Evolutionary conservation across 2,113 vertebrate genomes (phyloP), one percentile per base, ranked within the genome.

Genomic region (Cygnus atratus): DNA sequence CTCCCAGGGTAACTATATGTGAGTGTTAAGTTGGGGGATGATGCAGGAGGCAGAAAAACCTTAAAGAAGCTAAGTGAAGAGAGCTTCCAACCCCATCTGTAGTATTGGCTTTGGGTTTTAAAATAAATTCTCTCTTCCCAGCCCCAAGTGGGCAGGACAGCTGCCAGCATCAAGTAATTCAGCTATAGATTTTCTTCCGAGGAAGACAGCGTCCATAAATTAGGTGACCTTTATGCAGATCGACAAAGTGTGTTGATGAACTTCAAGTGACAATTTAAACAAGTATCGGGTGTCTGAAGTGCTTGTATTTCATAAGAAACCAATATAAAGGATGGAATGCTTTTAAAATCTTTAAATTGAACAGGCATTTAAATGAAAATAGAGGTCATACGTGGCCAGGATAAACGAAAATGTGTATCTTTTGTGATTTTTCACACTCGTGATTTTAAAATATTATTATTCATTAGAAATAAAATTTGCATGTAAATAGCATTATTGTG

Each of bases 191-290:
- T 96, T 97, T 95, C 82, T 94, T 76, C 86, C 85, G 83, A 93
- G 77, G 78, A 93, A 74, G 50, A n/a, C 44, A 5, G 84, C 55
- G 70, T 97, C 98, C 97, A 86, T 96, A 96, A 96, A 97, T 96
- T 83, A 70, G 70, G 22, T 98, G 96, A 98, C 97, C 97, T 98
- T 98, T 98, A 76, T 80, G 84, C 91, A 95, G 93, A 91, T 94
- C 43, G 55, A 94, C 95, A 59, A 74, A 90, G 74, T 96, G 85
- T 94, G 94, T 96, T 97, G 96, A 97, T 97, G 95, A 98, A 97
- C 96, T 98, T 97, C 93, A 96, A 96, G 84, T 82, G 88, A 96
- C 87, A 78, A 63, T 95, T 92, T 88, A 88, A 95, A 86, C 43
- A 93, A 93, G 72, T 91, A 70, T 87, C 88, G 63, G 70, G 59